These are phyloP conservation scores for Brachionichthys hirsutus DNA, from an alignment of 2,113 vertebrate genomes.

Conservation along the genomic window DNA sequence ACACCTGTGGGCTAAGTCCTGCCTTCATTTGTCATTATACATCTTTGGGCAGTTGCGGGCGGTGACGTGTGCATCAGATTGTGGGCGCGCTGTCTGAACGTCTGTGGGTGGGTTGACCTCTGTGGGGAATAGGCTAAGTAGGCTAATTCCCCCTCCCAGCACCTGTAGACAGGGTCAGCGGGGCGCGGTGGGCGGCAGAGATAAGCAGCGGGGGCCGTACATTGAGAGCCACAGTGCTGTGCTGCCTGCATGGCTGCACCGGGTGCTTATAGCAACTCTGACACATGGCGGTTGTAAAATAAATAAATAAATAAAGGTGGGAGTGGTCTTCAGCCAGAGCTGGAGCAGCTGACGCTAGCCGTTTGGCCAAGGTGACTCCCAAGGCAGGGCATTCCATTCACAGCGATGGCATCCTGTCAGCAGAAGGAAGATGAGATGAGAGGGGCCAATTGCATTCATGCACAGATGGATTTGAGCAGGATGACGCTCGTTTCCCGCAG, in stretches of 20 bases:
- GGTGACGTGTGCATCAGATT: conserved; percentile 17
- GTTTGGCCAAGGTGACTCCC: conserved; percentile 73
- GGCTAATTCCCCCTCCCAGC: conserved; percentile 66
- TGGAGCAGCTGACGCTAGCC: conserved; percentile 69
- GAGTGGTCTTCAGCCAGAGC: conserved; percentile 48
- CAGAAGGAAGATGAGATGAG: conserved; percentile 52
- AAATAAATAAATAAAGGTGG: no score
- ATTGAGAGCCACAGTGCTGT: conserved; percentile 28
- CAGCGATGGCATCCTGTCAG: conserved; percentile 64
- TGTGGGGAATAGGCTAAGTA: conserved; percentile 66
- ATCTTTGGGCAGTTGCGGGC: conserved; percentile 12
- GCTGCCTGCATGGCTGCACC: conserved; percentile 59
- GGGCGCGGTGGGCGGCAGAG: conserved; percentile 68
- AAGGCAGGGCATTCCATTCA: conserved; percentile 59
- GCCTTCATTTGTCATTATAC: conserved; percentile 61
- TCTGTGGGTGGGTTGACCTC: conserved; percentile 55
- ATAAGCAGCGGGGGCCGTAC: conserved; percentile 68
- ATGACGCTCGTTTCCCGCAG: conserved; percentile 8
- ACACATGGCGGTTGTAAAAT: conserved; percentile 63
- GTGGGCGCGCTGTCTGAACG: conserved; percentile 25
- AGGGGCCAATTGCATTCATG: conserved; percentile 29
- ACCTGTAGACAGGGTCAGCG: conserved; percentile 54
- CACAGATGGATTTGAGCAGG: conserved; percentile 25
- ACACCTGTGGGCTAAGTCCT: conserved; percentile 63
- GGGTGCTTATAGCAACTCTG: conserved; percentile 51